These are phyloP conservation scores for Catocala nupta DNA, from an alignment of 2,888 invertebrate species.

Conservation along the genomic window DNA sequence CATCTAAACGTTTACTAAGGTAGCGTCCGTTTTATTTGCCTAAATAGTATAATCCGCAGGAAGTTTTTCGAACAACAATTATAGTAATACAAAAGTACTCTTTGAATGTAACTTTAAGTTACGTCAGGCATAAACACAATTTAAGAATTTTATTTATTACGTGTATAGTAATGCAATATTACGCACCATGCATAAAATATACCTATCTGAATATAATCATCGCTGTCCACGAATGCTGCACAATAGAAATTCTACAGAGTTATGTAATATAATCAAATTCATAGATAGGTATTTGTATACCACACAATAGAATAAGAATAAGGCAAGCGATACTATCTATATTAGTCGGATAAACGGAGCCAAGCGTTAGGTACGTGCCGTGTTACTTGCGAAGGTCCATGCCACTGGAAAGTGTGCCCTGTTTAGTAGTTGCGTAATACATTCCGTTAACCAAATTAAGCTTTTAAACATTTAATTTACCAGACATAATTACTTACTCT, in stretches of 20 bases:
- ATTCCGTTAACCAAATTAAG: conserved; percentile 58
- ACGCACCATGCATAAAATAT: too few species aligned
- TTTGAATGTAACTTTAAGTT: too few species aligned
- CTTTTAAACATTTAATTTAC: conserved; percentile 20
- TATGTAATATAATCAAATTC: conserved; percentile 30
- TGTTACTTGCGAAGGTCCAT: conserved; percentile 59
- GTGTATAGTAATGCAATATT: too few species aligned
- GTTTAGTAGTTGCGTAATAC: conserved; percentile 62
- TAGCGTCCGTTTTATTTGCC: too few species aligned
- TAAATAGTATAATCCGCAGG: too few species aligned
- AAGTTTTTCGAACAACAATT: too few species aligned
- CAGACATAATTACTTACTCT: background rate
- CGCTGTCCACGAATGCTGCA: background rate
- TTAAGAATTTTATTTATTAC: too few species aligned
- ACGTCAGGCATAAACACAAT: too few species aligned
- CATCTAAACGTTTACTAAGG: too few species aligned
- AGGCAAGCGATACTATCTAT: conserved; percentile 52
- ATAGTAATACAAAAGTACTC: too few species aligned
- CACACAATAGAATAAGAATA: conserved; percentile 57
- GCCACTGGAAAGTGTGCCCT: conserved; percentile 72
- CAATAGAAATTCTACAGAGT: conserved; percentile 28
- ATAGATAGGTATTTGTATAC: conserved; percentile 32
- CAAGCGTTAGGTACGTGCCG: conserved; percentile 48
- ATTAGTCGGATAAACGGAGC: conserved; percentile 55
- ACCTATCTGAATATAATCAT: background rate